These are phyloP conservation scores for Phodopus roborovskii DNA, from an alignment of 2,113 vertebrate species.

Conservation along the genomic window DNA sequence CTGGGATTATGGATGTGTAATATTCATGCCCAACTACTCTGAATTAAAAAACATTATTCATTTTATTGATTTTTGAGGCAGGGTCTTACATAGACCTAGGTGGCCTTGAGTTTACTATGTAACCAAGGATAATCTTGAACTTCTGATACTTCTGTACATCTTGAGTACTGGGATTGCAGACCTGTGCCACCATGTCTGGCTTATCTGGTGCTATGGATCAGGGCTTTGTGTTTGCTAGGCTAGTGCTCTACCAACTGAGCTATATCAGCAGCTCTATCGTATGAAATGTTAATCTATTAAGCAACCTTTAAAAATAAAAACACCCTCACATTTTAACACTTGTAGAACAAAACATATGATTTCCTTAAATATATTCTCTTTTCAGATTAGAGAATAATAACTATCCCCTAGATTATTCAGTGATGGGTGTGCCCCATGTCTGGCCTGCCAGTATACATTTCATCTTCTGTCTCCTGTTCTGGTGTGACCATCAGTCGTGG, in stretches of 20 bases:
- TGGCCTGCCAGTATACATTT: neutral
- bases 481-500: neutral
- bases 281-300: neutral
- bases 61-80: neutral
- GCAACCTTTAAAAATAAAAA: conserved; percentile 28
- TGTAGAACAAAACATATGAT: neutral
- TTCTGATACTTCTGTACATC: neutral
- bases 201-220: neutral
- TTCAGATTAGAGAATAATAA: conserved; percentile 19
- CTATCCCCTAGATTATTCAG: neutral
- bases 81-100: no score
- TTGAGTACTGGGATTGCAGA: neutral
- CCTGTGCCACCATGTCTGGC: neutral
- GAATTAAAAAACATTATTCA: neutral
- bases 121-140: neutral
- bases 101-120: neutral
- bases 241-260: neutral
- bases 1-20: neutral
- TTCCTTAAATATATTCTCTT: neutral
- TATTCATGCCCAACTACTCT: neutral
- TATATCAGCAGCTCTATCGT: neutral
- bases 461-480: neutral
- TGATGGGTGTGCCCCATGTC: neutral
- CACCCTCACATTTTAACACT: neutral
- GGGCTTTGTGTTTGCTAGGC: neutral